phyloP scores from a whole-genome alignment of 2,888 invertebrate species.

The Trissonchulus sp. region DNA sequence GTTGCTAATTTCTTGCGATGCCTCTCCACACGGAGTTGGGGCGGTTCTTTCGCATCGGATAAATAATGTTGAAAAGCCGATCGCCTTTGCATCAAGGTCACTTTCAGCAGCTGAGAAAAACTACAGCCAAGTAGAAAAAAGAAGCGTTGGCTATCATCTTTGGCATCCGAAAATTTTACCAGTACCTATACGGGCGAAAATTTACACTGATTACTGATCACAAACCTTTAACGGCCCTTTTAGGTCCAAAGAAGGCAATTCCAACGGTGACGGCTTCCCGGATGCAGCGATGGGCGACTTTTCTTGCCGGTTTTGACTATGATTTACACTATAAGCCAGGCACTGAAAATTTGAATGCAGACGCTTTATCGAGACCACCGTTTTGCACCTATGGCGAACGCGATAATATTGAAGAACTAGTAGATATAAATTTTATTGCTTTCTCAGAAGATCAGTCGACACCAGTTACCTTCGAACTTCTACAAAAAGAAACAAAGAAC shows the following conservation, averaged over 20 bases:
- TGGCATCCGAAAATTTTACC: slow-evolving; percentile 50
- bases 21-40: slow-evolving; percentile 42
- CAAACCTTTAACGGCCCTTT: slow-evolving; percentile 47
- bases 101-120: slow-evolving; percentile 49
- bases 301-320: slow-evolving; percentile 46
- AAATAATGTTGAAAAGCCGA: slow-evolving; percentile 42
- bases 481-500: neutral
- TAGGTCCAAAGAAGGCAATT: slow-evolving; percentile 40
- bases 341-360: slow-evolving; percentile 42
- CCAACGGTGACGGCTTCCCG: slow-evolving; percentile 41
- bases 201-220: slow-evolving; percentile 54
- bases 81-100: slow-evolving; percentile 43
- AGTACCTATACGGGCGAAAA: slow-evolving; percentile 50
- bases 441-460: neutral
- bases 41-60: slow-evolving; percentile 41
- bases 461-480: neutral
- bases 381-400: neutral
- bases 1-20: slow-evolving; percentile 48
- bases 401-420: neutral
- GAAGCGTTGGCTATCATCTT: slow-evolving; percentile 51
- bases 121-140: slow-evolving; percentile 42
- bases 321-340: slow-evolving; percentile 41
- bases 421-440: neutral
- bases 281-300: slow-evolving; percentile 42
- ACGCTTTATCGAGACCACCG: slow-evolving; percentile 43